A percentile compares a stretch with the other conserved stretches of the same genome.
Conservation (phyloP, 2,888 invertebrate species). For the Lasioglossum lativentre region DNA sequence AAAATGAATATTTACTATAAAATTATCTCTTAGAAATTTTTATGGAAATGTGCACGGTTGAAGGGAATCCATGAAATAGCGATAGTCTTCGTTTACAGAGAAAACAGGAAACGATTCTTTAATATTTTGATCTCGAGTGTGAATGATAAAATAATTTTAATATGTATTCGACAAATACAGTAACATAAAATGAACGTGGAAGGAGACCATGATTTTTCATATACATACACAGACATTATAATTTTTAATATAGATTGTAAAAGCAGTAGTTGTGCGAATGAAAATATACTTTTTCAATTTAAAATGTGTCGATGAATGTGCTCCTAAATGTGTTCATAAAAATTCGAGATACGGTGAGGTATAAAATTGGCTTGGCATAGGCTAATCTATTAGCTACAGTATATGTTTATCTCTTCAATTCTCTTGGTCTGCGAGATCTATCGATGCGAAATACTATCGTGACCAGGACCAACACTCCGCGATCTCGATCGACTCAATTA, state of each 20-base stretch:
- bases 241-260: not conserved
- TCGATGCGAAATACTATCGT: too few relatives aligned
- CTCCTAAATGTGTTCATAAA: not conserved
- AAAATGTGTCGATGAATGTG: not conserved
- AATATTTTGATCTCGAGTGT: not conserved
- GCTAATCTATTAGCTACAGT: not conserved
- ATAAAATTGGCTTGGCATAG: not conserved
- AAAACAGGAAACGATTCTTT: not conserved
- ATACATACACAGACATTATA: not conserved
- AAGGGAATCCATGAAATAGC: not conserved
- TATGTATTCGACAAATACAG: not conserved
- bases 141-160: not conserved
- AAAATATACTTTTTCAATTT: not conserved
- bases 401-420: not conserved
- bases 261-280: not conserved
- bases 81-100: not conserved
- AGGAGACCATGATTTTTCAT: not conserved
- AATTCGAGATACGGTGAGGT: not conserved
- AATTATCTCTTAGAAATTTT: not conserved
- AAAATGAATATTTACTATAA: not conserved
- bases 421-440: not conserved
- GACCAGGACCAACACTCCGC: not conserved
- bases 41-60: not conserved
- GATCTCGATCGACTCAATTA: slow-evolving; percentile 42
- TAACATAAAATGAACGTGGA: not conserved